Conservation (phyloP, 2,888 invertebrate species). For the Thysanoteuthis rhombus region DNA sequence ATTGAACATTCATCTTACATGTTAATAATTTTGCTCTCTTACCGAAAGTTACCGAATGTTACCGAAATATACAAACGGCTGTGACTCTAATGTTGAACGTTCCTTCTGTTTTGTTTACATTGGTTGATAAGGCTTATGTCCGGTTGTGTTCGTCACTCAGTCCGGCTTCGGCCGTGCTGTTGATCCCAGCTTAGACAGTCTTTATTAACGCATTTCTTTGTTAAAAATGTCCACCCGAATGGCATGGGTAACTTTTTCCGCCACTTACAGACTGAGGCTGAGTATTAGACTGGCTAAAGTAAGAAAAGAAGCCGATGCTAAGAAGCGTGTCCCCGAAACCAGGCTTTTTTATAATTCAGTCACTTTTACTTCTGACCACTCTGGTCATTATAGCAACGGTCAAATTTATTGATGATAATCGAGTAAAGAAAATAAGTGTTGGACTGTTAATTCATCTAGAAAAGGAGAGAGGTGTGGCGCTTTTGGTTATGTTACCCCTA, state of each 20-base stretch:
- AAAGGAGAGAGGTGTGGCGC: not conserved
- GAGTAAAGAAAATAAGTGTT: too few species aligned
- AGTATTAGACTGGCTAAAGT: not conserved
- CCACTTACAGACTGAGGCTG: not conserved
- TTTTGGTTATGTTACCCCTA: not conserved
- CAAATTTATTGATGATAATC: not conserved
- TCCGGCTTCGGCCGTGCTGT: not conserved
- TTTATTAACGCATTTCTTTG: not conserved
- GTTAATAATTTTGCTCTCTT: not conserved
- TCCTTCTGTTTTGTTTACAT: not conserved
- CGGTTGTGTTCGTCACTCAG: not conserved
- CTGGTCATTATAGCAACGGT: not conserved
- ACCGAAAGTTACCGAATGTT: not conserved
- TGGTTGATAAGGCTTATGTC: conserved; percentile 12
- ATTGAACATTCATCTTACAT: not conserved
- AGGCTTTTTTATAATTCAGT: not conserved
- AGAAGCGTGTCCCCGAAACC: too few species aligned
- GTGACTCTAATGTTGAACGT: not conserved
- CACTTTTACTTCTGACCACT: not conserved
- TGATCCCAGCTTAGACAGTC: not conserved
- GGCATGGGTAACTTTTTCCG: not conserved
- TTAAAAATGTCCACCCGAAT: not conserved
- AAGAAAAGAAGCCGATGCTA: not conserved
- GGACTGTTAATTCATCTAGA: not conserved
- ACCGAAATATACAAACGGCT: not conserved